phyloP scores from a whole-genome alignment of 2,797 vertebrate genomes.

The Margarornis squamiger region DNA sequence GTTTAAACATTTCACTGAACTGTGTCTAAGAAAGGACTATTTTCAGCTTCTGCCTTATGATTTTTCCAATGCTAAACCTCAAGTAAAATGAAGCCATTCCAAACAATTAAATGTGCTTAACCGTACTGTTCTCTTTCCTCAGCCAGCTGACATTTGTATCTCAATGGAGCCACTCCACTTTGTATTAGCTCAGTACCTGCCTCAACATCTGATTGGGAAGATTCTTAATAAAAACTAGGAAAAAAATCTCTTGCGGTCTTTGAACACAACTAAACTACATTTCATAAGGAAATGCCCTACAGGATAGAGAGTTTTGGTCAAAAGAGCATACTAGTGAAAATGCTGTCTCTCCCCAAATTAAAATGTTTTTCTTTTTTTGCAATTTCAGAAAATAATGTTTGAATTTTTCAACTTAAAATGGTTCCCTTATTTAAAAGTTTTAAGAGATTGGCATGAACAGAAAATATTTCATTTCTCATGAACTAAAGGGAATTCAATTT shows the following conservation, averaged over 20 bases:
- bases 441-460: background rate
- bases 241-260: background rate
- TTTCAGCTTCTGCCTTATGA: constrained; percentile 17
- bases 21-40: background rate
- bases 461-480: background rate
- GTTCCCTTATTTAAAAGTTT: background rate
- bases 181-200: background rate
- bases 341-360: background rate
- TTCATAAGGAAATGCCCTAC: background rate
- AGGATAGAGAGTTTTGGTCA: background rate
- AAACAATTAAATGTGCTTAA: constrained; percentile 32
- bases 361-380: background rate
- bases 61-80: constrained; percentile 25
- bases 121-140: background rate
- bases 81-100: background rate
- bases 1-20: constrained; percentile 11
- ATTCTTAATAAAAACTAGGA: background rate
- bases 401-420: background rate
- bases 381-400: background rate
- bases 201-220: background rate
- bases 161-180: background rate
- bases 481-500: background rate
- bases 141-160: background rate
- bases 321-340: background rate
- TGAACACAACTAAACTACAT: background rate